Base-by-base conservation (phyloP, 2,888 invertebrate species). In the Aleiodes testaceus region DNA sequence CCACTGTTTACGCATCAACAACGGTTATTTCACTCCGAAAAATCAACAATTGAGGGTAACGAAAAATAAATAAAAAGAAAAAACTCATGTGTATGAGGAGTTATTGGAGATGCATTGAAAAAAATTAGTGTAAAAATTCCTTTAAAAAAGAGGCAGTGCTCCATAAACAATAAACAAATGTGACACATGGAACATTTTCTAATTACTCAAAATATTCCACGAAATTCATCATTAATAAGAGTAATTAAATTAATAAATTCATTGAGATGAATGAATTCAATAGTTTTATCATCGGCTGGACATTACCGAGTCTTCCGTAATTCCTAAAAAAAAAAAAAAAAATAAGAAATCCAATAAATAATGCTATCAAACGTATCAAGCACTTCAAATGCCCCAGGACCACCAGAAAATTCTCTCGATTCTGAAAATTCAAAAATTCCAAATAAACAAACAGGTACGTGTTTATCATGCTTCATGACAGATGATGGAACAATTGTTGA, bases 281-380 rank as follows among this genome's bases (percentile, higher is more conserved):
- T 2, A 5, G 67, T 16, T 44, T 22, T 7, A 59, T 26, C 18
- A 22, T 65, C 52, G 22, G 18, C 70, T 72, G 67, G 55, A 59
- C 66, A 66, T 61, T 70, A 6, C 70, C 22, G 20, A 53, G 47
- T 45, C 47, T 67, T 55, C 52, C 26, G 12, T 22, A 44, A 71
- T 73, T 72, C 66, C 64, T 77, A 5, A 14, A n/a, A n/a, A n/a
- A n/a, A n/a, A n/a, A n/a, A n/a, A n/a, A n/a, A n/a, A n/a, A n/a
- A n/a, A n/a, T n/a, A n/a, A n/a, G n/a, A 63, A 18, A 7, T 4
- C 7, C 36, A 2, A 36, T 9, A 45, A 66, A 71, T 63, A 71
- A 85, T 86, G 86, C 84, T 86, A 73, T 85, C 85, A 71, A 85
- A 85, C 74, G 80, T 83, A 72, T 82, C 84, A 68, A 82, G 85